These are phyloP conservation scores for Tetranychus piercei DNA, from an alignment of 2,888 invertebrate genomes.

Conservation along the genomic window DNA sequence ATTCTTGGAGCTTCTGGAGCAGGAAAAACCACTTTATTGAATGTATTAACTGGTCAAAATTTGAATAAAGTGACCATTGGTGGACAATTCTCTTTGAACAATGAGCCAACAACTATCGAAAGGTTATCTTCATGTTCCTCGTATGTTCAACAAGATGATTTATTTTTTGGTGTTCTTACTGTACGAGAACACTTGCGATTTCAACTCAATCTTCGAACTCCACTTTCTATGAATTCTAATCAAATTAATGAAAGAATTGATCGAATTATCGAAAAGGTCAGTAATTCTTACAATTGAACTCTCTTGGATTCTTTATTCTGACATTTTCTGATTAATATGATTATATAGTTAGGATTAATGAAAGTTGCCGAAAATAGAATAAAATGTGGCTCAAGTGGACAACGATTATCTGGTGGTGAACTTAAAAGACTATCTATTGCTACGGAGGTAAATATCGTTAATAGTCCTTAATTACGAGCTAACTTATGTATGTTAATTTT, in stretches of 20 bases:
- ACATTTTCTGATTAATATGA: too few relatives aligned
- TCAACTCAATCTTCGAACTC: too few relatives aligned
- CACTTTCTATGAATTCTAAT: too few relatives aligned
- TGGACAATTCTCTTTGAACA: background rate
- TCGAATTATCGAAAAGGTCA: too few relatives aligned
- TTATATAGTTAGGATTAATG: too few relatives aligned
- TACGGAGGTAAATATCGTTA: slow-evolving; percentile 30
- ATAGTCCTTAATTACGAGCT: too few relatives aligned
- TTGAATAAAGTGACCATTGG: slow-evolving; percentile 4
- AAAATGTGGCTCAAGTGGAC: slow-evolving; percentile 30
- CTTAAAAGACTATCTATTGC: slow-evolving; percentile 86
- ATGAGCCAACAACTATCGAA: too few relatives aligned
- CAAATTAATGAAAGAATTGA: too few relatives aligned
- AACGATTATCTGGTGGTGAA: slow-evolving; percentile 90
- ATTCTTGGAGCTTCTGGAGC: slow-evolving; percentile 47
- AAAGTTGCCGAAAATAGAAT: too few relatives aligned
- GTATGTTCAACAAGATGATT: slow-evolving; percentile 29
- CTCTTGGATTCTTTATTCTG: too few relatives aligned
- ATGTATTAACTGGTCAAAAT: slow-evolving; percentile 30
- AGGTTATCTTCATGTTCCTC: background rate
- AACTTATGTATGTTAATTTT: too few relatives aligned
- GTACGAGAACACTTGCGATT: slow-evolving; percentile 31
- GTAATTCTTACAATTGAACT: too few relatives aligned
- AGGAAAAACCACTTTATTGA: slow-evolving; percentile 34
- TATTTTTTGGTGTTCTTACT: slow-evolving; percentile 32